phyloP scores from a whole-genome alignment of 30 jellyfish, hydroid and myxozoan genomes.

The Aurelia sp. region DNA sequence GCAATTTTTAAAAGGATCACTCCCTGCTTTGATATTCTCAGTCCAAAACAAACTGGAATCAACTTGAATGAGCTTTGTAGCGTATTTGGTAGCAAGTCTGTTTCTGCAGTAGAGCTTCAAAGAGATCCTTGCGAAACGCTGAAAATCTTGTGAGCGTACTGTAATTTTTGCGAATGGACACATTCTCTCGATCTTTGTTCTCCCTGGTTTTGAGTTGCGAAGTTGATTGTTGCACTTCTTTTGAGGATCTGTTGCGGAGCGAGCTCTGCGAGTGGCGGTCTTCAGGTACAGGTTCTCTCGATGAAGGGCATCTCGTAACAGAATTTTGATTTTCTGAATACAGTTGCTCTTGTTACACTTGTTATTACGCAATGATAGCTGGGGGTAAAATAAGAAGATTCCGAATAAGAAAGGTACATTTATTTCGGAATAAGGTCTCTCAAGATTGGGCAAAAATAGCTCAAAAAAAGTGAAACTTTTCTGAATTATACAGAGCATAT shows the following conservation, averaged over 20 bases:
- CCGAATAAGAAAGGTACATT: background rate
- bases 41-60: slow-evolving; percentile 4
- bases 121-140: slow-evolving; percentile 7
- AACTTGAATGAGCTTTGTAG: slow-evolving; percentile 7
- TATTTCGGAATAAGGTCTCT: background rate
- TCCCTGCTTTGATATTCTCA: slow-evolving; percentile 11
- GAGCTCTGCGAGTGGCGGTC: background rate
- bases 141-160: background rate
- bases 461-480: no score
- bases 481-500: no score
- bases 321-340: slow-evolving; percentile 2
- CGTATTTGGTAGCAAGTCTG: background rate
- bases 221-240: no score
- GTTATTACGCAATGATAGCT: background rate
- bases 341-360: slow-evolving; percentile 4
- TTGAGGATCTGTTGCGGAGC: no score
- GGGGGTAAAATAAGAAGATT: background rate
- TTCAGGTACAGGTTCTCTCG: slow-evolving; percentile 18
- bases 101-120: slow-evolving; percentile 13
- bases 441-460: no score
- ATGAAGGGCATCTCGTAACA: slow-evolving; percentile 6
- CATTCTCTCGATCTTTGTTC: background rate
- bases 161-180: slow-evolving; percentile 33
- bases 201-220: background rate
- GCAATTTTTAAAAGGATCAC: slow-evolving; percentile 3